Evolutionary conservation across 2,113 vertebrate species (phyloP).

Genomic region (Typhlomys cinereus): DNA sequence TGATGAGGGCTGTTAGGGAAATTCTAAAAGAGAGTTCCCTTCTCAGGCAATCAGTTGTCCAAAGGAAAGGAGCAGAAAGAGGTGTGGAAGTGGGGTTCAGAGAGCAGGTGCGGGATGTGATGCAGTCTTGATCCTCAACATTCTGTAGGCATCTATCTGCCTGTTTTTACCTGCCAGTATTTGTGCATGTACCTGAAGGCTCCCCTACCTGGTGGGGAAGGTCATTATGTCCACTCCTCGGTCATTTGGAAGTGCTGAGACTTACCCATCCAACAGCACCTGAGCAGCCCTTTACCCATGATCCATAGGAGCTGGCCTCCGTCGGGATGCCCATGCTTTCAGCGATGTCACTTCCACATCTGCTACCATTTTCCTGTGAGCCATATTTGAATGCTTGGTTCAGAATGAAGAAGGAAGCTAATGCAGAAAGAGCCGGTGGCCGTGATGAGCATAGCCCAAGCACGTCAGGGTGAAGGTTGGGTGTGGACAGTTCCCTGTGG

Average conservation of each 20-base stretch:
- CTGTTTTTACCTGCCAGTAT: background rate
- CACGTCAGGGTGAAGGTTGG: background rate
- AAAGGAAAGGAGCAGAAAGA: background rate
- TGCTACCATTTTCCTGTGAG: accelerated
- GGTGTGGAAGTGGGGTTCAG: accelerated
- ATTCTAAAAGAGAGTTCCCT: background rate
- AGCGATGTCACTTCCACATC: accelerated
- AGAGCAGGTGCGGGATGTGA: no score
- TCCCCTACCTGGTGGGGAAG: background rate
- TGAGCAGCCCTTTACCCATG: no score
- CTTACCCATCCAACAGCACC: background rate
- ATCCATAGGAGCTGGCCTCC: background rate
- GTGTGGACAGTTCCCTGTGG: background rate
- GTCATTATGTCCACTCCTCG: background rate
- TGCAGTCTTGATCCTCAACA: no score
- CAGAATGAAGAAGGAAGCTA: background rate
- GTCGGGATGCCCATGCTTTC: background rate
- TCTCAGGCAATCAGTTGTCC: background rate
- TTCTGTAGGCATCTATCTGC: background rate
- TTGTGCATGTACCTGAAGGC: background rate
- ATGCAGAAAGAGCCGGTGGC: background rate
- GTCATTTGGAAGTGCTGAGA: background rate
- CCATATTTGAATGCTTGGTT: background rate
- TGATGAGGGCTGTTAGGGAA: no score
- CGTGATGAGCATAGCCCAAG: no score